phyloP scores from a whole-genome alignment of 1,140 invertebrate genomes.

The Nomia melanderi region DNA sequence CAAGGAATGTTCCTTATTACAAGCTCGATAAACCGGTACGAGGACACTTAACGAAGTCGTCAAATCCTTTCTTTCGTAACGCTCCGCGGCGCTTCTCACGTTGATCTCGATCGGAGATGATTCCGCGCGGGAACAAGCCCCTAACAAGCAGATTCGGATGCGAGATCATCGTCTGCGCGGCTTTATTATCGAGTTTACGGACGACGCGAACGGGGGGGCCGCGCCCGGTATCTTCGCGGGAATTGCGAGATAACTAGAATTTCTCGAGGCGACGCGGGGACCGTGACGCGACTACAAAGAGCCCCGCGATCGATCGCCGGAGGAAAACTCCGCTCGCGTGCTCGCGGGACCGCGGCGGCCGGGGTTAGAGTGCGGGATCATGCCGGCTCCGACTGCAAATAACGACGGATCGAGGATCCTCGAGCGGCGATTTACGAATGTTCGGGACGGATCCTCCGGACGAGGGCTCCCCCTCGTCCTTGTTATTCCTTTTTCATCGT shows the following conservation, averaged over 20 bases:
- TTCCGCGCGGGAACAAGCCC: background rate
- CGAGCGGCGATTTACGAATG: background rate
- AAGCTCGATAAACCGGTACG: too few species aligned
- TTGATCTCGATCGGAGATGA: too few species aligned
- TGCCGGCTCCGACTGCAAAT: background rate
- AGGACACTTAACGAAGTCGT: too few species aligned
- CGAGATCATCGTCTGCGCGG: background rate
- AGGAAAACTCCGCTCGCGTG: background rate
- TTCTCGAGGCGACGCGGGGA: background rate
- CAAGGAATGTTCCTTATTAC: too few species aligned
- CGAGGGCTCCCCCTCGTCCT: background rate
- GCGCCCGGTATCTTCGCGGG: background rate
- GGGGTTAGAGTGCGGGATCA: background rate
- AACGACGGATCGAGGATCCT: background rate
- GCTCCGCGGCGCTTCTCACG: too few species aligned
- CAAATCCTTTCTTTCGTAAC: too few species aligned
- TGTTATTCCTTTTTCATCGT: background rate
- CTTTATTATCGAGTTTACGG: slow-evolving; percentile 21
- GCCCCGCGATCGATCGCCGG: background rate
- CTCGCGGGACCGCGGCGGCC: background rate
- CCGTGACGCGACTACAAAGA: background rate
- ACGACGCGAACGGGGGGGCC: too few species aligned
- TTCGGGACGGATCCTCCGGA: background rate
- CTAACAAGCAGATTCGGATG: background rate
- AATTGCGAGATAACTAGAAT: slow-evolving; percentile 9